phyloP scores from a whole-genome alignment of 2,797 vertebrate species.

The Liasis olivaceus region DNA sequence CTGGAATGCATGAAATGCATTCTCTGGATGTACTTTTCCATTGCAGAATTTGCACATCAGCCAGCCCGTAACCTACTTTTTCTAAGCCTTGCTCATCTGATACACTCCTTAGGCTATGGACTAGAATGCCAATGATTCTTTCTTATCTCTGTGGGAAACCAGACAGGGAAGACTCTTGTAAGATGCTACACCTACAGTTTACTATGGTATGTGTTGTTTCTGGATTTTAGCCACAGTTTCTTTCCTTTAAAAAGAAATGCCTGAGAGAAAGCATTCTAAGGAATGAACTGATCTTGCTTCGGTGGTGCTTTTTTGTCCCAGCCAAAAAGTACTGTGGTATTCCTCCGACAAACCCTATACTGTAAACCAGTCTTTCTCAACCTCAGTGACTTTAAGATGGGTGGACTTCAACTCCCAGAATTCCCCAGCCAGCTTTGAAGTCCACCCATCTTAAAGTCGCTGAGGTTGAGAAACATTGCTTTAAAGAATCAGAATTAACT shows the following conservation, averaged over 20 bases:
- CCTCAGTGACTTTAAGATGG: too few relatives aligned
- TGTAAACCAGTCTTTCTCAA: too few relatives aligned
- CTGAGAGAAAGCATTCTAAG: not conserved
- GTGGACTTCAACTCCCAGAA: too few relatives aligned
- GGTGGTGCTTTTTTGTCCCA: not conserved
- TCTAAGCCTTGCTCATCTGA: not conserved
- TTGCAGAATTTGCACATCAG: not conserved
- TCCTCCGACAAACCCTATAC: not conserved
- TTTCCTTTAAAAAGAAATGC: not conserved
- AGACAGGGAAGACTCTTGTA: not conserved
- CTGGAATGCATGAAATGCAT: not conserved
- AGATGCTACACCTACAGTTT: not conserved
- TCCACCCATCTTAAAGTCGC: too few relatives aligned
- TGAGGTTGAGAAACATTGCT: not conserved
- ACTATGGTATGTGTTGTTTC: not conserved
- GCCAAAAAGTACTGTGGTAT: not conserved
- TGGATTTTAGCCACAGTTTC: not conserved
- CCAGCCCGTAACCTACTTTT: not conserved
- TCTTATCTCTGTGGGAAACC: not conserved
- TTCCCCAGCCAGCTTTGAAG: too few relatives aligned
- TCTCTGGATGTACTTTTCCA: not conserved
- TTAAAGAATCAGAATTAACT: not conserved
- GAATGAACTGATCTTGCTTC: not conserved
- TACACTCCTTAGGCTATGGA: not conserved
- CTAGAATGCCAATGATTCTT: not conserved